phyloP scores from a whole-genome alignment of 2,888 invertebrate species.

The Drosophila formosana region DNA sequence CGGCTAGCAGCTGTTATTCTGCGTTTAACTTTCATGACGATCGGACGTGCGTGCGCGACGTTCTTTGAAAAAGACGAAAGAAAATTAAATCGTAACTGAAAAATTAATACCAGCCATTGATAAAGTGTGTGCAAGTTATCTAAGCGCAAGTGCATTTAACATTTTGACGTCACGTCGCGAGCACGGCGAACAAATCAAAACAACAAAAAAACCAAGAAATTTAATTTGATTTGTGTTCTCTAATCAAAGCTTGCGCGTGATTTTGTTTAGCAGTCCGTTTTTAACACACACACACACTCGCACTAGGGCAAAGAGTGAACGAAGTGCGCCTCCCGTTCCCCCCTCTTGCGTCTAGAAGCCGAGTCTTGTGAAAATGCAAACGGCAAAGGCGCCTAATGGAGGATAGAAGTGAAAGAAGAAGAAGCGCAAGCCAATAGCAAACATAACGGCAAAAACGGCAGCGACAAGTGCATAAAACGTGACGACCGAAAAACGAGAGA shows the following conservation, averaged over 20 bases:
- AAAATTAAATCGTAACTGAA: constrained; percentile 40
- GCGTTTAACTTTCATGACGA: constrained; percentile 54
- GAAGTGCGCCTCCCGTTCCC: constrained; percentile 23
- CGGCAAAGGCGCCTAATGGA: constrained; percentile 47
- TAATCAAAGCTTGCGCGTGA: constrained; percentile 63
- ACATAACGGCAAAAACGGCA: constrained; percentile 62
- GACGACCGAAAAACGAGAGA: constrained; percentile 46
- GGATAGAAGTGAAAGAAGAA: constrained; percentile 35
- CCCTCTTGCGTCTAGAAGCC: background rate
- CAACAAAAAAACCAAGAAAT: constrained; percentile 6
- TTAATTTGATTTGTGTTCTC: constrained; percentile 61
- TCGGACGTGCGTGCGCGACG: constrained; percentile 61
- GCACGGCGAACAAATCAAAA: constrained; percentile 14
- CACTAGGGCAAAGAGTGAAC: constrained; percentile 42
- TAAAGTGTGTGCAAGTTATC: constrained; percentile 45
- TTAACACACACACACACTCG: constrained; percentile 14
- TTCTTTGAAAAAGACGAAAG: constrained; percentile 29
- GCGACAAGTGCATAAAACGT: constrained; percentile 64
- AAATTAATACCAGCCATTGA: constrained; percentile 34
- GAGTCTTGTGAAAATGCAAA: constrained; percentile 65
- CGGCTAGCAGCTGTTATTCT: constrained; percentile 41
- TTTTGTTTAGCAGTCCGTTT: constrained; percentile 55
- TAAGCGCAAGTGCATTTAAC: constrained; percentile 46
- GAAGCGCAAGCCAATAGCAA: constrained; percentile 49
- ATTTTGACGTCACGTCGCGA: constrained; percentile 40